phyloP scores from a whole-genome alignment of 2,797 vertebrate species.

The Rhinoraja longicauda region DNA sequence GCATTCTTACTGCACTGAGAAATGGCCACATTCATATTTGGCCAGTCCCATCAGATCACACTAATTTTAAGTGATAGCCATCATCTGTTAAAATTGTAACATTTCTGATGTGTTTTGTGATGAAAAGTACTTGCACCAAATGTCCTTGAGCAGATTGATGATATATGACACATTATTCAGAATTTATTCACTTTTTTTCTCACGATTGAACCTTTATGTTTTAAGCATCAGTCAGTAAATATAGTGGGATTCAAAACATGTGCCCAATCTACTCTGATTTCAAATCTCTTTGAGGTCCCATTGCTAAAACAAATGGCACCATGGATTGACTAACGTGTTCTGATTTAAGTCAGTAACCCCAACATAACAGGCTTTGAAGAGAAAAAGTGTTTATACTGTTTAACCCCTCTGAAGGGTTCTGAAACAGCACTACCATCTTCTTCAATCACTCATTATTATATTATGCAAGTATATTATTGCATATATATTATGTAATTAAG shows the following conservation, averaged over 20 bases:
- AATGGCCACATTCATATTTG: background rate
- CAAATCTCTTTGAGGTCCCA: background rate
- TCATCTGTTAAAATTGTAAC: background rate
- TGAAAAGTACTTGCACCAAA: background rate
- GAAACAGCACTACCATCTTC: background rate
- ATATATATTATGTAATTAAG: background rate
- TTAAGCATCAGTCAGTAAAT: background rate
- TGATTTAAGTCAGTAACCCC: background rate
- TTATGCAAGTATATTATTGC: background rate
- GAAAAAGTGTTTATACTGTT: background rate
- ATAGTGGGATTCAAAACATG: background rate
- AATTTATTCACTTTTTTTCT: background rate
- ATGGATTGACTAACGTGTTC: no score
- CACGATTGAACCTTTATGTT: background rate
- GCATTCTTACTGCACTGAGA: background rate
- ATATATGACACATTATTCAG: no score
- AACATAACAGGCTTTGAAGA: background rate
- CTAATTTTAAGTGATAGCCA: slow-evolving; percentile 3
- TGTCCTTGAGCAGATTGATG: background rate
- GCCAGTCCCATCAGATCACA: background rate
- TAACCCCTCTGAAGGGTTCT: background rate
- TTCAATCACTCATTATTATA: background rate
- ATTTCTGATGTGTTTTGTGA: background rate
- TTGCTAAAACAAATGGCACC: background rate
- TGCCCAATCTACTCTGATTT: background rate